A percentile compares a stretch with the other conserved stretches of the same genome.
Conservation (phyloP, 2,888 invertebrate genomes). For the Cryptocephalus moraei region DNA sequence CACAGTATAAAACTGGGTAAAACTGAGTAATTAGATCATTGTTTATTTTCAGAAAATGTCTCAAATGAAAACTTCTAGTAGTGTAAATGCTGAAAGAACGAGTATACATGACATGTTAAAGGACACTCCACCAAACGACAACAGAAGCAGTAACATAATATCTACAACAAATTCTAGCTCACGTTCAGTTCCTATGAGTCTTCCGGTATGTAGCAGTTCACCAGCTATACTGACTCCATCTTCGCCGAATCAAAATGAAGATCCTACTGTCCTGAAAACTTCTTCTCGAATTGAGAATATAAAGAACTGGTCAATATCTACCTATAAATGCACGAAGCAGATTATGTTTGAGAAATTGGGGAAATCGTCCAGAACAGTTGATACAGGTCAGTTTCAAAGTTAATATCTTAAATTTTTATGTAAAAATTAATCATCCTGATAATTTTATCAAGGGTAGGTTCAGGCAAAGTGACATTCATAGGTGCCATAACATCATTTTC, state of each 20-base stretch:
- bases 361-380: constrained; percentile 82
- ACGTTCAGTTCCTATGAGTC: constrained; percentile 59
- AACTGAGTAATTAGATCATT: no score
- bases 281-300: constrained; percentile 83
- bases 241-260: constrained; percentile 42
- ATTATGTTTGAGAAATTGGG: constrained; percentile 93
- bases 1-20: no score
- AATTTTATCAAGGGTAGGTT: constrained; percentile 1
- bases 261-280: constrained; percentile 52
- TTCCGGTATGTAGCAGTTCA: constrained; percentile 33
- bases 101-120: constrained; percentile 81
- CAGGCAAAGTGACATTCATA: no score
- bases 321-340: constrained; percentile 96
- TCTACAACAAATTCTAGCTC: constrained; percentile 60
- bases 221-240: constrained; percentile 43
- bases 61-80: constrained; percentile 31
- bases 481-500: no score
- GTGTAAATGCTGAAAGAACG: constrained; percentile 43
- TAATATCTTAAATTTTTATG: not conserved
- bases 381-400: constrained; percentile 53
- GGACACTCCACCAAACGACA: constrained; percentile 69
- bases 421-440: constrained; percentile 1
- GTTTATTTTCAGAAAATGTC: constrained; percentile 21
- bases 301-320: constrained; percentile 95
- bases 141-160: constrained; percentile 60